Percentiles rank a stretch among this genome's conserved stretches.
These are phyloP conservation scores for Hydrozoanthus gracilis DNA, from an alignment of 92 coral and sea anemone species.

Conservation along the genomic window DNA sequence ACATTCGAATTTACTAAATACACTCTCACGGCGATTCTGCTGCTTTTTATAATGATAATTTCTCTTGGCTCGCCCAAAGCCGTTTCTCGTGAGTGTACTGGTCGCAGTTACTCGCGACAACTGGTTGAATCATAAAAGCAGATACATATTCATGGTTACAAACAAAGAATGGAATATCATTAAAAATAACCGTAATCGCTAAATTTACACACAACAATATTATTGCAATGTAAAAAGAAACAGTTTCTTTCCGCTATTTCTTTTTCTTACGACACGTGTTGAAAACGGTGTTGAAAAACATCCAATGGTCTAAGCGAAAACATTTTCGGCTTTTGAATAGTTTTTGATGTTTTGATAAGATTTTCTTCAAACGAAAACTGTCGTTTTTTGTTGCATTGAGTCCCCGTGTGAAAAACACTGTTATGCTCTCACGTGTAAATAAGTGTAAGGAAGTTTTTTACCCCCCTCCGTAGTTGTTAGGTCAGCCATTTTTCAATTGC, in stretches of 20 bases:
- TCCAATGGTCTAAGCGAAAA: neutral
- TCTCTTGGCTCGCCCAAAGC: no score
- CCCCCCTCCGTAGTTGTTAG: constrained; percentile 32
- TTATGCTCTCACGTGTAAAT: constrained; percentile 13
- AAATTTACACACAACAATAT: neutral
- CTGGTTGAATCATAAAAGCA: no score
- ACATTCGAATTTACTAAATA: no score
- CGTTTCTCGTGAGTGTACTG: no score
- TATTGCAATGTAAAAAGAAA: neutral
- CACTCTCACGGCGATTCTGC: no score
- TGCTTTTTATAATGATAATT: no score
- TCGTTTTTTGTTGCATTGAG: neutral
- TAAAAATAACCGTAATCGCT: neutral
- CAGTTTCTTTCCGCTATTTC: neutral
- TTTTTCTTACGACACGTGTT: neutral
- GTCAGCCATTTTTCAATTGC: neutral
- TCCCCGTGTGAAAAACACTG: constrained; percentile 46
- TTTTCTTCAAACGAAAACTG: neutral
- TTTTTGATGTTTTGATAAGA: neutral
- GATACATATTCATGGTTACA: no score
- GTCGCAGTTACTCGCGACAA: no score
- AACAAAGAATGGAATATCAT: no score
- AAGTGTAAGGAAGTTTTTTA: constrained; percentile 20
- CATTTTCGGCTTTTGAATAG: neutral
- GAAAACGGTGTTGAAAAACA: neutral